These are phyloP conservation scores for Alauda arvensis DNA, from an alignment of 2,797 vertebrate genomes.

Conservation along the genomic window DNA sequence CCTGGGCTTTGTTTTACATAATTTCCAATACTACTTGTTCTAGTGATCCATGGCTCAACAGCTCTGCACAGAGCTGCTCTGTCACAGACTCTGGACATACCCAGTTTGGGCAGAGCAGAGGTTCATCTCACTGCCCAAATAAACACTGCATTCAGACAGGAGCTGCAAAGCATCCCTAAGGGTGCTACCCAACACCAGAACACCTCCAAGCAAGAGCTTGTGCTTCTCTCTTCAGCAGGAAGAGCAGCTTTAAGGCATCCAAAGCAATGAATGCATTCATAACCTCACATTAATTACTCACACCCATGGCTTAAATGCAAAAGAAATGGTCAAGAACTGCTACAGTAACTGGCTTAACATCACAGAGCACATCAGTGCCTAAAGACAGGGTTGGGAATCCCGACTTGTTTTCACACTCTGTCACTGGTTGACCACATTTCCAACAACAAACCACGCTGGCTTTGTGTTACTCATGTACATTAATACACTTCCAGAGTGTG, in stretches of 20 bases:
- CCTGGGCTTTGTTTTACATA: not conserved
- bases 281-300: not conserved
- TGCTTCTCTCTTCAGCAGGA: not conserved
- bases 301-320: not conserved
- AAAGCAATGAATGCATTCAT: not conserved
- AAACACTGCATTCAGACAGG: not conserved
- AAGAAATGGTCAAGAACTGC: not conserved
- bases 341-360: not conserved
- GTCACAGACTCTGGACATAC: not conserved
- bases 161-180: not conserved
- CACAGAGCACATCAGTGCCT: not conserved
- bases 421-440: not conserved
- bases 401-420: not conserved
- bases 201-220: not conserved
- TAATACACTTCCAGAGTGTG: not conserved
- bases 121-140: not conserved
- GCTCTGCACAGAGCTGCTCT: not conserved
- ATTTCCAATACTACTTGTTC: not conserved
- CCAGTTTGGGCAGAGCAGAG: not conserved
- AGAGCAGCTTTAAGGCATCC: not conserved
- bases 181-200: not conserved
- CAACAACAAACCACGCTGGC: slow-evolving; percentile 12
- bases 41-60: not conserved
- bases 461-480: not conserved
- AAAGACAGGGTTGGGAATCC: not conserved